Evolutionary conservation across 2,797 vertebrate species (phyloP).

Genomic region (Esox lucius): DNA sequence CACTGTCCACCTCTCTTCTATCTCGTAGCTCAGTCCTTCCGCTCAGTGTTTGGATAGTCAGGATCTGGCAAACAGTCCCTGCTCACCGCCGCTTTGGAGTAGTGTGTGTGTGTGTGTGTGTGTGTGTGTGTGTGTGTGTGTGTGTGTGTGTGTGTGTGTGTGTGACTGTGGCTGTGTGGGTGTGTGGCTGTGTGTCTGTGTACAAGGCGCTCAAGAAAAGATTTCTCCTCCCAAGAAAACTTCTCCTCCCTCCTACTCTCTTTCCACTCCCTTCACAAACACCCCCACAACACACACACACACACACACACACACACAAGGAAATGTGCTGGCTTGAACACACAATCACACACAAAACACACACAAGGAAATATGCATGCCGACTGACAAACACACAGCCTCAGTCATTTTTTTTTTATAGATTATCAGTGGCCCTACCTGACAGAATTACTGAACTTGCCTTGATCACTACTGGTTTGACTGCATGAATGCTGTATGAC

Average conservation of each 20-base stretch:
- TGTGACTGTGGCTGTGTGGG: no score
- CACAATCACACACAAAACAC: constrained; percentile 9
- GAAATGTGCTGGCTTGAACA: neutral
- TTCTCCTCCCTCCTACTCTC: constrained; percentile 3
- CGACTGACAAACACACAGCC: neutral
- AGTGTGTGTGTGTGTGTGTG: constrained; percentile 3
- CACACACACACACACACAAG: constrained; percentile 2
- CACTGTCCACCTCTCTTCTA: neutral
- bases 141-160: constrained; percentile 1
- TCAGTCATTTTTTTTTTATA: neutral
- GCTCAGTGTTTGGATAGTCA: neutral
- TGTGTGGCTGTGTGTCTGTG: neutral
- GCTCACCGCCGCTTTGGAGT: neutral
- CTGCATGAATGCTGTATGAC: constrained; percentile 32
- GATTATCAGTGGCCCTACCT: neutral
- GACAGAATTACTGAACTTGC: neutral
- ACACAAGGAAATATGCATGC: constrained; percentile 12
- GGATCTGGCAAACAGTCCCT: neutral
- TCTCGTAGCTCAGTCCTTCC: no score
- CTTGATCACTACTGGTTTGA: neutral
- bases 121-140: no score
- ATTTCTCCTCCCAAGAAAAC: constrained; percentile 2
- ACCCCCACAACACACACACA: constrained; percentile 1
- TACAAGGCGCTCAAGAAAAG: neutral
- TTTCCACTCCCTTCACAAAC: constrained; percentile 3